Percentiles rank a stretch among this genome's conserved stretches.
phyloP scores from a whole-genome alignment of 1,140 invertebrate species.

The Bombus pyrosoma region DNA sequence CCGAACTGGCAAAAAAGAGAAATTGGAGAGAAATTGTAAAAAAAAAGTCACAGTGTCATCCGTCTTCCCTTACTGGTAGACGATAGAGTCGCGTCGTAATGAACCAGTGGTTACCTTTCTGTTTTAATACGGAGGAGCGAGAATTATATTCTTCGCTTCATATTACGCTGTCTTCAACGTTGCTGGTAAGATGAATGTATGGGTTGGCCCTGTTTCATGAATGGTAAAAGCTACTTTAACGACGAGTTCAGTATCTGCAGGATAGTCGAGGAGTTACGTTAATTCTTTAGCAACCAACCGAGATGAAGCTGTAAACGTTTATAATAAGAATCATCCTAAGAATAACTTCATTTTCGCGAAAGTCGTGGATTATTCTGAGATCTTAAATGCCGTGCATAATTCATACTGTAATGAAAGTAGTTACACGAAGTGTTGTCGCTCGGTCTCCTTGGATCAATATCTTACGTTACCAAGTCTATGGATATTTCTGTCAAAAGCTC shows the following conservation, averaged over 20 bases:
- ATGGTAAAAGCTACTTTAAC: conserved; percentile 3
- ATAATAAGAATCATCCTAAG: neutral
- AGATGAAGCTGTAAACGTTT: neutral
- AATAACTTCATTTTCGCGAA: neutral
- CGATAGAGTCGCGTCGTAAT: neutral
- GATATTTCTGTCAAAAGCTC: neutral
- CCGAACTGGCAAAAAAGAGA: neutral
- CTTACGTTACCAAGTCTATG: too few relatives aligned
- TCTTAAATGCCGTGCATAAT: neutral
- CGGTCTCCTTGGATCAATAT: neutral
- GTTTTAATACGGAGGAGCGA: conserved; percentile 3
- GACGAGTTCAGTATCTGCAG: neutral
- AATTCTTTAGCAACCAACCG: neutral
- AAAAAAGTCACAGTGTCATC: neutral
- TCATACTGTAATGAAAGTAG: neutral
- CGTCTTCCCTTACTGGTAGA: neutral
- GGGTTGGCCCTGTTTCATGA: neutral
- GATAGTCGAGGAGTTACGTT: neutral
- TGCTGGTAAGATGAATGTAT: neutral
- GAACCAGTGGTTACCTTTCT: neutral
- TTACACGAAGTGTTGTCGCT: neutral
- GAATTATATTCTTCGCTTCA: neutral
- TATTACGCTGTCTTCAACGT: conserved; percentile 13
- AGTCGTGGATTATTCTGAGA: neutral
- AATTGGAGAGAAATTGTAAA: neutral